phyloP scores from a whole-genome alignment of 1,140 invertebrate genomes.

The Trichogramma pretiosum region DNA sequence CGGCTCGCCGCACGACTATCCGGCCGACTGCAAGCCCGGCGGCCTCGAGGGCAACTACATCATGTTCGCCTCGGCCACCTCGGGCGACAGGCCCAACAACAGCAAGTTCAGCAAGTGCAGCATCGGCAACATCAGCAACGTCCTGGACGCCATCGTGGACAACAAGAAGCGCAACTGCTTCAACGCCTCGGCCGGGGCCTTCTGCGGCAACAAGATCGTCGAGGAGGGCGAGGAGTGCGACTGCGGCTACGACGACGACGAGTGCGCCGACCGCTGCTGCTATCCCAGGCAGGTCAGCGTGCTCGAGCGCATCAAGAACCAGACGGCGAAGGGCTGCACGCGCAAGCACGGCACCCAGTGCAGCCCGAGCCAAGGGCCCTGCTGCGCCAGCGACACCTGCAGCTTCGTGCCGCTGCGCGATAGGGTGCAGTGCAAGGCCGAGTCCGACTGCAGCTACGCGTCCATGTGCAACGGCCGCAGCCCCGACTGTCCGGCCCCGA shows the following conservation, averaged over 20 bases:
- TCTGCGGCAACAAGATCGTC: constrained; percentile 98
- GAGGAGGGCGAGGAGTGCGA: constrained; percentile 97
- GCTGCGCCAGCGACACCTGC: constrained; percentile 77
- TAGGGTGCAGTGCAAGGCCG: constrained; percentile 67
- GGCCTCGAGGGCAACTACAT: constrained; percentile 88
- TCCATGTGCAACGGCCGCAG: constrained; percentile 78
- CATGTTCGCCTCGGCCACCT: constrained; percentile 95
- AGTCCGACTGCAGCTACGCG: constrained; percentile 80
- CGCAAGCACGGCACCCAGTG: constrained; percentile 71
- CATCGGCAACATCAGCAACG: constrained; percentile 89
- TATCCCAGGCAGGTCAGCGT: constrained; percentile 74
- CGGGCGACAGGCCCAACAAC: constrained; percentile 88
- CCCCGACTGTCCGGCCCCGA: constrained; percentile 75
- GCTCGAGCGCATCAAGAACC: constrained; percentile 59
- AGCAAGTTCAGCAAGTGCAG: constrained; percentile 90
- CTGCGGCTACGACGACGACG: constrained; percentile 90
- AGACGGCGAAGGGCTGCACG: constrained; percentile 68
- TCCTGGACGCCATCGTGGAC: constrained; percentile 82
- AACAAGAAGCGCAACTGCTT: constrained; percentile 95
- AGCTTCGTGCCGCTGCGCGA: constrained; percentile 60
- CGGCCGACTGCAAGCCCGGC: constrained; percentile 81
- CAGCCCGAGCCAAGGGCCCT: constrained; percentile 92
- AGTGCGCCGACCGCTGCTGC: constrained; percentile 91
- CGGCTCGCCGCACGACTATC: constrained; percentile 96
- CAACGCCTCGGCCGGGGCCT: constrained; percentile 79